These are phyloP conservation scores for Pogona vitticeps DNA, from an alignment of 2,113 vertebrate genomes.

Conservation along the genomic window DNA sequence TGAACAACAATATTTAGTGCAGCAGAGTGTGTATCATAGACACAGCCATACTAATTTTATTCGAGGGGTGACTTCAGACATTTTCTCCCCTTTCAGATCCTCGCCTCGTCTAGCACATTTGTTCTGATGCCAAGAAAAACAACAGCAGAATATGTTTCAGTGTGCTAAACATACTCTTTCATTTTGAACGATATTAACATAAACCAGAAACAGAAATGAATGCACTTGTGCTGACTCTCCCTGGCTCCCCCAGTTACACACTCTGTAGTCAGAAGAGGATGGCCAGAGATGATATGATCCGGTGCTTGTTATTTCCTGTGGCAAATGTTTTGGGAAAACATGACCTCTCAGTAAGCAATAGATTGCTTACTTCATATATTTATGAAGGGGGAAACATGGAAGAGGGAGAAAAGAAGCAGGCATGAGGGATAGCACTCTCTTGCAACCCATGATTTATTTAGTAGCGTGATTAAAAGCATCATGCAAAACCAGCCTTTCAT, in stretches of 20 bases:
- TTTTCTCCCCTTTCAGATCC: background rate
- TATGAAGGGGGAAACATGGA: background rate
- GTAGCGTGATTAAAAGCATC: accelerated
- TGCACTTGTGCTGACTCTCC: background rate
- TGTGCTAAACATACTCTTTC: background rate
- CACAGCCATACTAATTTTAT: background rate
- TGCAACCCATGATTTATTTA: background rate
- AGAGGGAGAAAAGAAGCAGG: background rate
- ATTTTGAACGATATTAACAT: background rate
- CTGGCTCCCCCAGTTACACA: background rate
- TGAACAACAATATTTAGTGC: background rate
- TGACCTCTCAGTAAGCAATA: background rate
- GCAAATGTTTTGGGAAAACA: background rate
- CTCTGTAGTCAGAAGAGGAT: background rate
- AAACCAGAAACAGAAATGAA: accelerated
- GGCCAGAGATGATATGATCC: background rate
- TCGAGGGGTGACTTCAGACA: background rate
- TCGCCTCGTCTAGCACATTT: accelerated
- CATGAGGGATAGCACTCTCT: background rate
- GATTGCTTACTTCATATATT: no score
- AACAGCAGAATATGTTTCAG: background rate
- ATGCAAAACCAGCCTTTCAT: background rate
- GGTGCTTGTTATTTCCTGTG: background rate
- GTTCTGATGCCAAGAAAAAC: background rate
- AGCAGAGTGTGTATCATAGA: background rate